These are phyloP conservation scores for Palaemon carinicauda DNA, from an alignment of 1,140 invertebrate species.

Conservation along the genomic window DNA sequence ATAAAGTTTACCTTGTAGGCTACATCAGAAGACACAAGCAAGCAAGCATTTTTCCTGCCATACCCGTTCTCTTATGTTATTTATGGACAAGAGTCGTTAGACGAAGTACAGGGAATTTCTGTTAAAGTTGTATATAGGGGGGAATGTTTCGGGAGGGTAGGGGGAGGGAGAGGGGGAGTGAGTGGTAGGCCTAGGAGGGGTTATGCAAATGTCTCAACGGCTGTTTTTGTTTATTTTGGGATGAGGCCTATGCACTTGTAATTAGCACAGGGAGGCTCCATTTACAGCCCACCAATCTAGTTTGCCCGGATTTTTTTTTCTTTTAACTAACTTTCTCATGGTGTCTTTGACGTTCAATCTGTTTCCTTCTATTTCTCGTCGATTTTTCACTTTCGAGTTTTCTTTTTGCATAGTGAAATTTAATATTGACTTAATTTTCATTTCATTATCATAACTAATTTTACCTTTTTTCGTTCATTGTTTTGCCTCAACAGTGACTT, in stretches of 20 bases:
- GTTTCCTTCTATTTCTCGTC: not conserved
- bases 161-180: not conserved
- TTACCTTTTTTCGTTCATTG: too few relatives aligned
- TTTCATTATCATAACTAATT: too few relatives aligned
- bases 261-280: not conserved
- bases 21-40: too few relatives aligned
- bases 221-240: not conserved
- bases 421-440: too few relatives aligned
- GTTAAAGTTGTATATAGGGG: not conserved
- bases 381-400: too few relatives aligned
- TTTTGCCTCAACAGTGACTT: too few relatives aligned
- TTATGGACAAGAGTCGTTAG: too few relatives aligned
- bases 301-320: not conserved
- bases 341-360: not conserved
- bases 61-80: too few relatives aligned
- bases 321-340: not conserved
- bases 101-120: too few relatives aligned
- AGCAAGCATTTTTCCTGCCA: too few relatives aligned
- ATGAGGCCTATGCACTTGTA: not conserved
- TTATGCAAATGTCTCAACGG: not conserved
- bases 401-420: not conserved
- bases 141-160: not conserved
- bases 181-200: too few relatives aligned
- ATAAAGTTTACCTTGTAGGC: too few relatives aligned
- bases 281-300: not conserved